Evolutionary conservation across 92 coral and sea anemone species (phyloP), one percentile per base, ranked within the genome.

Genomic region (Heliopora coerulea): DNA sequence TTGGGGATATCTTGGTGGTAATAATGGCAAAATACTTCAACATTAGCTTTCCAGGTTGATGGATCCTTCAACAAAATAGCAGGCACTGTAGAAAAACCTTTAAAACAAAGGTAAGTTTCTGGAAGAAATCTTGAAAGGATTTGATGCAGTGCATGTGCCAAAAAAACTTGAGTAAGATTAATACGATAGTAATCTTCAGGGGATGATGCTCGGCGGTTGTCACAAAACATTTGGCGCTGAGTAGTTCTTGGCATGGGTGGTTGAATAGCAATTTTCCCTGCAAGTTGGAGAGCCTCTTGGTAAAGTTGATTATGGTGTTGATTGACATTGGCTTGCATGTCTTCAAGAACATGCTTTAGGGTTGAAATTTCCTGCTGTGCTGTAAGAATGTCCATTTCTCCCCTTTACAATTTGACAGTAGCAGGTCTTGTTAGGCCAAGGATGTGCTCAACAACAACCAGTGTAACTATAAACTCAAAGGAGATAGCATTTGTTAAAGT

Each of bases 121-220:
- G 80, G 79, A 48, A 72, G 84, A 59, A 84, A 85, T 28, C 89
- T 69, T 56, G 69, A 75, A 63, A 82, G 79, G 64, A 85, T 49
- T 48, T 85, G 86, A 42, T 85, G 89, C 14, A 59, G 24, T 67
- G 70, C 72, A 59, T 86, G 90, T 76, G 73, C 79, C 48, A 86
- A 84, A 74, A 86, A 86, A 27, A 48, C 82, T 62, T 61, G 78
- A 40, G 90, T 86, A 46, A 86, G 79, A 58, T 86, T 82, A 18
- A 82, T 72, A 26, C 65, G 50, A 49, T 72, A 59, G 28, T 35
- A 39, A 19, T 74, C 65, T 20, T 59, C 58, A 37, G 80, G 72
- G 41, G 54, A 56, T 59, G 58, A 8, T 39, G 80, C 57, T 25
- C 73, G 80, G 39, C 59, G 65, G n/a, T 73, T 73, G 63, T 3